A percentile compares a stretch with the other conserved stretches of the same genome.
These are phyloP conservation scores for Hystrix cristata DNA, from an alignment of 2,113 vertebrate genomes.

Conservation along the genomic window DNA sequence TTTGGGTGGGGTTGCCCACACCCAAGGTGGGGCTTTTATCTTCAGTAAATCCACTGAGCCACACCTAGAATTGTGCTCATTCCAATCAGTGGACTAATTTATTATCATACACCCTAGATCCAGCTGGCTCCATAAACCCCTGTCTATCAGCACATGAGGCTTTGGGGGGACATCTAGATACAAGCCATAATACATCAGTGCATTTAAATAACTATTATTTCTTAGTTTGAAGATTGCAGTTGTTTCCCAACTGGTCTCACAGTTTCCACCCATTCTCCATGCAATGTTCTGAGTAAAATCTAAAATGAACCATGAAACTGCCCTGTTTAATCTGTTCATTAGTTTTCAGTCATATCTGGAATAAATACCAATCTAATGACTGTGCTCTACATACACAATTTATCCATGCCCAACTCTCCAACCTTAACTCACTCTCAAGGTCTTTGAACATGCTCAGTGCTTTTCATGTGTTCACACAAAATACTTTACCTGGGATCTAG, in stretches of 20 bases:
- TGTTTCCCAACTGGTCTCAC: background rate
- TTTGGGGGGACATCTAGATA: background rate
- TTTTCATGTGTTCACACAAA: background rate
- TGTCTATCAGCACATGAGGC: background rate
- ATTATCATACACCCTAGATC: background rate
- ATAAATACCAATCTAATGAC: background rate
- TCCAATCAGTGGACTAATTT: background rate
- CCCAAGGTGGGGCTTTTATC: background rate
- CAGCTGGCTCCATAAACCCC: background rate
- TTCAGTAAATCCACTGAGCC: background rate
- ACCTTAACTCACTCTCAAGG: background rate
- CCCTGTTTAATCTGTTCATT: background rate
- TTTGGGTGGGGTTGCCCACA: background rate
- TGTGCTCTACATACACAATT: rapidly evolving
- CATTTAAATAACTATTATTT: background rate
- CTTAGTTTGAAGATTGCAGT: background rate
- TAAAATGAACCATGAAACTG: background rate
- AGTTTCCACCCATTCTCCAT: background rate
- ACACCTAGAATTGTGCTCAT: background rate
- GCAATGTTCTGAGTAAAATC: background rate
- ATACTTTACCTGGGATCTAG: background rate
- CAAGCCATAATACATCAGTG: background rate
- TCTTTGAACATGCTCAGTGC: background rate
- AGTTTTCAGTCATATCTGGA: background rate
- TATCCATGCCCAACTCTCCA: background rate